phyloP scores from a whole-genome alignment of 1,140 invertebrate genomes.

The Callitettix versicolor region DNA sequence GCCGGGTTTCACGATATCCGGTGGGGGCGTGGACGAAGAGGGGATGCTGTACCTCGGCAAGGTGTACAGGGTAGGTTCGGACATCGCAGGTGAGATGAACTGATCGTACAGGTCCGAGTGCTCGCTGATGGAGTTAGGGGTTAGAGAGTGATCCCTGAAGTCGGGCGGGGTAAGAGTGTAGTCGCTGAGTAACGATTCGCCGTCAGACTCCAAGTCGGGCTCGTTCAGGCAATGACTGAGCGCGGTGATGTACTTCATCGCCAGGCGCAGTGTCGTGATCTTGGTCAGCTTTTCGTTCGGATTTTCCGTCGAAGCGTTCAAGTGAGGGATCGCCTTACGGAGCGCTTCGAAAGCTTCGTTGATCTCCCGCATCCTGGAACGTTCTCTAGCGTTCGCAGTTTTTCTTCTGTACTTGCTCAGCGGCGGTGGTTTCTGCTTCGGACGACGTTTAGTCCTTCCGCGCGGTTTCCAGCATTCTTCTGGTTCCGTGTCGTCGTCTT shows the following conservation, averaged over 20 bases:
- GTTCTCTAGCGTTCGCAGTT: constrained; percentile 79
- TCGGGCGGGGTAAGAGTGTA: not conserved
- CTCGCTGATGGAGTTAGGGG: constrained; percentile 8
- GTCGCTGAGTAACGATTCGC: constrained; percentile 14
- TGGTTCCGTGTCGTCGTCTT: constrained; percentile 23
- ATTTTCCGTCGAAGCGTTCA: constrained; percentile 2
- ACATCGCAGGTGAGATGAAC: constrained; percentile 1
- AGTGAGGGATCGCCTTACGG: constrained; percentile 55
- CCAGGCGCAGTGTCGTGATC: constrained; percentile 72
- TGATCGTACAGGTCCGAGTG: constrained; percentile 15
- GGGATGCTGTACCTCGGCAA: not conserved
- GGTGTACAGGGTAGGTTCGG: not conserved
- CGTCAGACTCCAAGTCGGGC: constrained; percentile 19
- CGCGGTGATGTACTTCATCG: constrained; percentile 79
- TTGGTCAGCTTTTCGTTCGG: constrained; percentile 66
- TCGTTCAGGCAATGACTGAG: constrained; percentile 35
- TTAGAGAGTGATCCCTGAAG: constrained; percentile 9
- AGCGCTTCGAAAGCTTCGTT: constrained; percentile 77
- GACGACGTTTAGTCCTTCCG: constrained; percentile 28
- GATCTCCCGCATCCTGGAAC: constrained; percentile 77
- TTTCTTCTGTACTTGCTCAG: constrained; percentile 81
- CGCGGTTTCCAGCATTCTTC: constrained; percentile 19
- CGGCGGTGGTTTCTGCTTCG: constrained; percentile 66
- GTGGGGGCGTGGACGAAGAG: not conserved
- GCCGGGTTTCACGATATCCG: not conserved